Conservation (phyloP, 2,113 vertebrate species). For the Mesitornis unicolor region DNA sequence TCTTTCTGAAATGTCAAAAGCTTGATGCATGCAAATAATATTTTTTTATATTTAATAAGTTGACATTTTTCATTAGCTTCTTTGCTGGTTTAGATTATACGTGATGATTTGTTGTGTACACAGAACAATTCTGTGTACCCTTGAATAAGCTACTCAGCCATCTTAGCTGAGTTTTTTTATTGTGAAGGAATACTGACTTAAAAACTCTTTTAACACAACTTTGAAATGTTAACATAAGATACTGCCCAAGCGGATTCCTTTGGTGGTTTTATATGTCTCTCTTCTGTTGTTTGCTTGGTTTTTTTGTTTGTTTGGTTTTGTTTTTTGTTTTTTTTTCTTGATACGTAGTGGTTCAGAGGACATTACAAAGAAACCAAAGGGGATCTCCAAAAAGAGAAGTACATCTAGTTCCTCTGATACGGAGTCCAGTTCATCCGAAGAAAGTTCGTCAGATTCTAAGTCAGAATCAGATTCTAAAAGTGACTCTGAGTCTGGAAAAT, state of each 20-base stretch:
- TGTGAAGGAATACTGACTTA: not conserved
- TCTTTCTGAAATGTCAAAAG: not conserved
- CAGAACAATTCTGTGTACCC: not conserved
- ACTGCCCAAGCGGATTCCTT: not conserved
- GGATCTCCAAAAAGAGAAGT: constrained; percentile 27
- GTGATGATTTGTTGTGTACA: not conserved
- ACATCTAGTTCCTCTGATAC: constrained; percentile 56
- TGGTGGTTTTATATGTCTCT: not conserved
- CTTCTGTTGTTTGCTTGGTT: no score
- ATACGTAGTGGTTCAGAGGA: constrained; percentile 68
- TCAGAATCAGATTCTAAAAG: constrained; percentile 76
- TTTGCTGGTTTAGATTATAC: not conserved
- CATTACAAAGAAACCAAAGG: constrained; percentile 45
- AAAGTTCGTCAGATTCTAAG: constrained; percentile 79
- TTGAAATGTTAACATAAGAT: not conserved
- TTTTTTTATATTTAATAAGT: not conserved
- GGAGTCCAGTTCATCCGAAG: constrained; percentile 73
- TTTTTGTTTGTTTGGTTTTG: no score
- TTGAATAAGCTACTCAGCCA: not conserved
- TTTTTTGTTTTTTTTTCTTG: not conserved
- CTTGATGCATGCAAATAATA: not conserved
- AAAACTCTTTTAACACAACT: not conserved
- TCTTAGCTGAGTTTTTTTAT: not conserved
- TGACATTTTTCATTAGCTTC: not conserved
- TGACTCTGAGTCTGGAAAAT: constrained; percentile 42